Percentiles rank a stretch among this genome's conserved stretches.
Evolutionary conservation across 2,113 vertebrate species (phyloP).

Genomic region (Formicarius rufipectus): DNA sequence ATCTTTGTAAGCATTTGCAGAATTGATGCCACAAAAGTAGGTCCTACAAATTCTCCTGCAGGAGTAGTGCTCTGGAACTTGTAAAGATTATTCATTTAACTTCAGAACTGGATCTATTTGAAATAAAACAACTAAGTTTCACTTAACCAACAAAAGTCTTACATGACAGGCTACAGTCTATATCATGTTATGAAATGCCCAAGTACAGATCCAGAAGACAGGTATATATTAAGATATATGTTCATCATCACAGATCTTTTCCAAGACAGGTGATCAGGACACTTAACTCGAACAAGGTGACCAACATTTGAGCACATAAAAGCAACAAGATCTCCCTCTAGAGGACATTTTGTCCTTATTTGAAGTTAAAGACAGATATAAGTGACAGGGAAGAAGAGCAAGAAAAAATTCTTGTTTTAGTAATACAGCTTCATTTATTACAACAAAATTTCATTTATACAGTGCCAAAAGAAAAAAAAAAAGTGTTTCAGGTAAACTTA

Average conservation of each 20-base stretch:
- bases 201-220: not conserved
- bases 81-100: not conserved
- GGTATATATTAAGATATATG: not conserved
- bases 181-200: not conserved
- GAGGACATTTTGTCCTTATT: not conserved
- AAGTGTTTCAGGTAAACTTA: not conserved
- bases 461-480: not conserved
- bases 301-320: not conserved
- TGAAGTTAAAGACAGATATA: not conserved
- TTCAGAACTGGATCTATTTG: not conserved
- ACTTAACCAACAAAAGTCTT: not conserved
- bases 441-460: not conserved
- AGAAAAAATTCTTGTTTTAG: not conserved
- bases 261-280: not conserved
- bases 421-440: not conserved
- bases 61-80: not conserved
- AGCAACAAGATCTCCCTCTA: conserved; percentile 55
- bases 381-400: not conserved
- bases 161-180: not conserved
- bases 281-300: not conserved
- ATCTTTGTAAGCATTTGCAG: not conserved
- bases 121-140: not conserved
- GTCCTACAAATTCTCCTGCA: not conserved
- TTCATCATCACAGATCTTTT: not conserved
- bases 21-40: not conserved